Evolutionary conservation across 2,888 invertebrate genomes (phyloP), one percentile per base, ranked within the genome.

Genomic region (Drosophila pullipes): DNA sequence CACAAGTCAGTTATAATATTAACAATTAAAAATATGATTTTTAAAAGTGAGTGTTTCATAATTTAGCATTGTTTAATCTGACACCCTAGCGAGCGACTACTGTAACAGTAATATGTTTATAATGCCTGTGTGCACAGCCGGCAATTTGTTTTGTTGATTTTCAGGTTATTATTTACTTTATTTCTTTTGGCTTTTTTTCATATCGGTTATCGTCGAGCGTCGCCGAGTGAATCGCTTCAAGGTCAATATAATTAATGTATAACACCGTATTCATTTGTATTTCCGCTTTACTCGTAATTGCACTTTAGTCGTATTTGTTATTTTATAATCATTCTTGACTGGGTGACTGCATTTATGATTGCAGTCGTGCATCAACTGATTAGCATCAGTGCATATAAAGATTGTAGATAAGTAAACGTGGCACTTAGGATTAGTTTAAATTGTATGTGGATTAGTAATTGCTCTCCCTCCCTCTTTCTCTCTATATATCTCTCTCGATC

Each of bases 351-450:
- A 57, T 41, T 77, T 73, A 70, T 74, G 74, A 69, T 25, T 68
- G 11, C 69, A 41, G 25, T 30, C 44, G 52, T 65, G 64, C 78
- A 58, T 44, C 69, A 62, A 59, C 37, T 50, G 52, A 11, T 49
- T 25, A 68, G 22, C n/a, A 41, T 68, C 31, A 68, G 16, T 54
- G 37, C 22, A 22, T 31, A 54, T 39, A n/a, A n/a, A 33, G 37
- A 37, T 57, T 70, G 37, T 63, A 53, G 62, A 65, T 87, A 90
- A 87, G 91, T 90, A 82, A 63, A 30, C 57, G 86, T 87, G 89
- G 87, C 87, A 87, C 89, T 88, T 85, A 79, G 71, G 74, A 70
- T 71, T 77, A 90, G 71, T 68, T 74, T 41, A 22, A 39, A 74
- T 81, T 65, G 66, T 53, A 63, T 59, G 39, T 47, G 60, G 41